A percentile compares a stretch with the other conserved stretches of the same genome.
phyloP scores from a whole-genome alignment of 2,888 invertebrate species.

The Ecdyonurus torrentis region DNA sequence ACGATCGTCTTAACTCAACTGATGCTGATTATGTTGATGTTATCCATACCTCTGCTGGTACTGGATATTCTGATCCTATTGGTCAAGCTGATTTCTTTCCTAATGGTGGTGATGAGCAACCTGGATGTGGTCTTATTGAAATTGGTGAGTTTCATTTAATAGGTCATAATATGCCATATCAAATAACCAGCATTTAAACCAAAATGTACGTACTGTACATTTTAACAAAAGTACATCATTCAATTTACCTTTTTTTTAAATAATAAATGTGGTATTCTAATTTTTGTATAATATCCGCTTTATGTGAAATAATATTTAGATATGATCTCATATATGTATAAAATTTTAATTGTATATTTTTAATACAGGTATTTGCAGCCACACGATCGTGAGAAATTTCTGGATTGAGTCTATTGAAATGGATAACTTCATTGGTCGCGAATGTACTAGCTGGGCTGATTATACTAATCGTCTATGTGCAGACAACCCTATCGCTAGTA shows the following conservation, averaged over 20 bases:
- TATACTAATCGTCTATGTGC: neutral
- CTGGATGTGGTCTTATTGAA: neutral
- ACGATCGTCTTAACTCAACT: neutral
- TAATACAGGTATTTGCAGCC: neutral
- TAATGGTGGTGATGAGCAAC: neutral
- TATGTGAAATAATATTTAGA: too few relatives aligned
- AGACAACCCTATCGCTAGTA: neutral
- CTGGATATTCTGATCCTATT: neutral
- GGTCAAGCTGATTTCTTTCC: neutral
- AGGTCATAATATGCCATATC: too few relatives aligned
- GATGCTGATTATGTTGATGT: neutral
- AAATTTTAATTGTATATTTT: too few relatives aligned
- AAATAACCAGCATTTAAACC: too few relatives aligned
- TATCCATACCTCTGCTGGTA: neutral
- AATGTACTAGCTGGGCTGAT: neutral
- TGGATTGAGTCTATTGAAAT: neutral
- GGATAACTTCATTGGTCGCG: neutral
- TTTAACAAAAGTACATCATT: too few relatives aligned
- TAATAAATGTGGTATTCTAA: too few relatives aligned
- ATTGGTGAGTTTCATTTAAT: too few relatives aligned
- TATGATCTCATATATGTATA: too few relatives aligned
- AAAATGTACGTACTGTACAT: too few relatives aligned
- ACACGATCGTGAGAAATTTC: neutral
- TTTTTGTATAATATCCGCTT: too few relatives aligned
- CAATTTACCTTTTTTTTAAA: too few relatives aligned